Base-by-base conservation (phyloP, 2,888 invertebrate species). In the Geophilus truncorum region DNA sequence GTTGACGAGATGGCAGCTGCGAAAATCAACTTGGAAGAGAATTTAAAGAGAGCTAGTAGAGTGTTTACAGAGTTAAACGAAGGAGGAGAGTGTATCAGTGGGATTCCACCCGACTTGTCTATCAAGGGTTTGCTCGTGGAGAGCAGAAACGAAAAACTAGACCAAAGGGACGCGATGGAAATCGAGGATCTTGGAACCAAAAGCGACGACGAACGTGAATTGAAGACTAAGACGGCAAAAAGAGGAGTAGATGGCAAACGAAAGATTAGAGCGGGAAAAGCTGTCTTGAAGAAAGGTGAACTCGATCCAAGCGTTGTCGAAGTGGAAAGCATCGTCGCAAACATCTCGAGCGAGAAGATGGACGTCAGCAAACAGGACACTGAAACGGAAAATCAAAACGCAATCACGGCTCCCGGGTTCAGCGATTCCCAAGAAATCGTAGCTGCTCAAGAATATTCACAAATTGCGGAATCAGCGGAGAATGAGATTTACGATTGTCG, bases 401-500 rank as follows among this genome's bases (percentile, higher is more conserved):
- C 12, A 7, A 21, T 15, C 6, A n/a, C 18, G 5, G n/a, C 45
- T 45, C 18, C 62, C n/a, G 32, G 10, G 1, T 79, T 34, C 18
- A 25, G 28, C 10, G 79, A 62, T 6, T 0, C 57, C 3, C 79
- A 62, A 62, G 79, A 28, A 15, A 15, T 28, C 1, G 79, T 57
- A 4, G 57, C 1, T 12, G 25, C 28, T 30, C 62, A 28, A 18
- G 79, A 79, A 34, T 77, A 81, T 34, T 75, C 81, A n/a, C 45
- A 77, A 23, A 82, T 81, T 21, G 82, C 45, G 40, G 83, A 82
- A 36, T 81, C 82, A 40, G 32, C 82, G 32, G 83, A 82, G 40
- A 79, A 77, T 3, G 83, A 83, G 78, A 81, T 82, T 28, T 83
- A 83, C 78, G 83, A 83, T 57, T 83, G 83, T 57, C 76, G 82